These are phyloP conservation scores for Xanthorhoe designata DNA, from an alignment of 2,888 invertebrate genomes.

Conservation along the genomic window DNA sequence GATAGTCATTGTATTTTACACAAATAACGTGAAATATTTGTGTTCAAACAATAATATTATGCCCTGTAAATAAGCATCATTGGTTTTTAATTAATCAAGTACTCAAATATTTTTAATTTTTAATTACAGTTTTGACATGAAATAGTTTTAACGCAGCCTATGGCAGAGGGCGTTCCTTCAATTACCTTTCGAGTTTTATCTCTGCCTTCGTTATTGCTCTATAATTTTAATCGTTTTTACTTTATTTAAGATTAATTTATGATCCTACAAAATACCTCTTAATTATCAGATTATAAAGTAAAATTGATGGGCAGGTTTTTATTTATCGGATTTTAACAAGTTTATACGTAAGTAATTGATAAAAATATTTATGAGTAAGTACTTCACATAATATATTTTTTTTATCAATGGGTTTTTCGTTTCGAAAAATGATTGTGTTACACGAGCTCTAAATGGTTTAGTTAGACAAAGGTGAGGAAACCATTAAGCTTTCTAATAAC, in stretches of 20 bases:
- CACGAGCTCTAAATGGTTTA: too few species aligned
- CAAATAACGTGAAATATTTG: too few species aligned
- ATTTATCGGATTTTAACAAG: constrained; percentile 3
- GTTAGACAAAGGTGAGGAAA: too few species aligned
- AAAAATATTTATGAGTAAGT: too few species aligned
- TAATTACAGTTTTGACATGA: constrained; percentile 35
- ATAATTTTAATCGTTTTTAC: not conserved
- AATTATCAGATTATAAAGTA: constrained; percentile 25
- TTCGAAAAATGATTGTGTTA: too few species aligned
- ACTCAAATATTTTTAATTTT: constrained; percentile 29
- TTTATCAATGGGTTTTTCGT: too few species aligned
- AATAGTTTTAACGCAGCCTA: constrained; percentile 31
- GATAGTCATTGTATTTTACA: too few species aligned
- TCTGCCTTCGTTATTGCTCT: constrained; percentile 36
- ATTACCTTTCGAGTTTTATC: constrained; percentile 38
- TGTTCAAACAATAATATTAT: not conserved
- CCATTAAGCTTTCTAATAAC: too few species aligned
- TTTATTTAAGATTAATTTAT: constrained; percentile 39
- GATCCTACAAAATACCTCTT: constrained; percentile 13
- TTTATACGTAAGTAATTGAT: not conserved
- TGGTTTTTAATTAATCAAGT: constrained; percentile 24
- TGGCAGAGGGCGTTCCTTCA: constrained; percentile 44
- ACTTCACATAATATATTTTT: too few species aligned
- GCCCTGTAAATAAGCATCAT: not conserved
- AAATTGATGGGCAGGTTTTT: constrained; percentile 19